A percentile compares a stretch with the other conserved stretches of the same genome.
Evolutionary conservation across 1,140 invertebrate genomes (phyloP).

Genomic region (Drosophila nasuta): DNA sequence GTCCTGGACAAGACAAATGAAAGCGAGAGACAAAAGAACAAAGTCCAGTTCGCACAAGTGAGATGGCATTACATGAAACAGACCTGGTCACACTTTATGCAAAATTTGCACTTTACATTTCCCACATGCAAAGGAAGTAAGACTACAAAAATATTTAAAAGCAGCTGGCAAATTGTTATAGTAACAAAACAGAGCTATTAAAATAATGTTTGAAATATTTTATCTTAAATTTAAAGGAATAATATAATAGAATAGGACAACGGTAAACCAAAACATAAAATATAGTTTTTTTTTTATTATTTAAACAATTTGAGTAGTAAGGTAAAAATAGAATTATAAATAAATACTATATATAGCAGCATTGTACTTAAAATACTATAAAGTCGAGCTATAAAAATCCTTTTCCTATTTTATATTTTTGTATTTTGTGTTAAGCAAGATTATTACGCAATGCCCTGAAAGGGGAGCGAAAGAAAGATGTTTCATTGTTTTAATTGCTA

Average conservation of each 20-base stretch:
- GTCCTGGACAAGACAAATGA: slow-evolving; percentile 74
- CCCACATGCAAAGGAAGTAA: not conserved
- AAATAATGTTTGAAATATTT: no score
- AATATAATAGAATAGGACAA: no score
- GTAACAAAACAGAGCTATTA: no score
- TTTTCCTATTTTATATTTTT: not conserved
- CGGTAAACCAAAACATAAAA: no score
- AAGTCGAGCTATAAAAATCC: not conserved
- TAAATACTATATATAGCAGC: no score
- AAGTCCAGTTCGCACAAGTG: slow-evolving; percentile 14
- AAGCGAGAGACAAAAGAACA: slow-evolving; percentile 47
- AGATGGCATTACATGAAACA: slow-evolving; percentile 27
- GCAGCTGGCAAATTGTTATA: no score
- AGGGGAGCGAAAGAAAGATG: not conserved
- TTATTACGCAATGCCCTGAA: not conserved
- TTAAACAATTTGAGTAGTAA: no score
- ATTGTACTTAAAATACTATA: no score
- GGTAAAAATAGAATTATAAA: no score
- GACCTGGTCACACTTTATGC: slow-evolving; percentile 27
- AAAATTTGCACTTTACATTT: slow-evolving; percentile 2
- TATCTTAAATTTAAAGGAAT: no score
- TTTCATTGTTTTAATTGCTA: slow-evolving; percentile 5
- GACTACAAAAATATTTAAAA: slow-evolving; percentile 1
- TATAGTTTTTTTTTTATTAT: no score
- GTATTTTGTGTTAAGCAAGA: not conserved